phyloP scores from a whole-genome alignment of 2,797 vertebrate genomes.

The Enteromius argenteus region DNA sequence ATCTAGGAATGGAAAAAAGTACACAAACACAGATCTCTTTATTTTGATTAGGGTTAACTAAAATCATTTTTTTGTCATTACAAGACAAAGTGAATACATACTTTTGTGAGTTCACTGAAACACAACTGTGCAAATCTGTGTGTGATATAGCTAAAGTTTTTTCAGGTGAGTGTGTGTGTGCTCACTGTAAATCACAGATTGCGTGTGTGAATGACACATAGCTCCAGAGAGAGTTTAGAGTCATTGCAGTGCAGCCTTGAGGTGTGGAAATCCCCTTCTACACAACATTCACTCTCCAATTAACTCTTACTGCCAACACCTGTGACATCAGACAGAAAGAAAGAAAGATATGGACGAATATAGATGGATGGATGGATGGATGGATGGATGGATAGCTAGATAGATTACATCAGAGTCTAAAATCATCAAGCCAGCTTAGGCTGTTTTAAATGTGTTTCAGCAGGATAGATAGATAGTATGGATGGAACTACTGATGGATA shows the following conservation, averaged over 20 bases:
- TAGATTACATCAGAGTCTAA: too few species aligned
- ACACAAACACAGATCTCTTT: background rate
- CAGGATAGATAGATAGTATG: too few species aligned
- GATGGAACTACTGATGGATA: background rate
- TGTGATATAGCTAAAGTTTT: slow-evolving; percentile 51
- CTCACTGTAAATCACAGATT: slow-evolving; percentile 37
- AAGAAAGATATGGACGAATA: slow-evolving; percentile 33
- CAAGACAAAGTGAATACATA: slow-evolving; percentile 45
- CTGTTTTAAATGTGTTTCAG: too few species aligned
- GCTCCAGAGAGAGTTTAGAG: slow-evolving; percentile 50
- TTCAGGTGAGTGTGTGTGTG: slow-evolving; percentile 12
- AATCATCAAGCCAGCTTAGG: too few species aligned
- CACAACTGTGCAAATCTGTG: slow-evolving; percentile 36
- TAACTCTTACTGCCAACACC: slow-evolving; percentile 77
- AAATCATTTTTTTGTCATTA: slow-evolving; percentile 48
- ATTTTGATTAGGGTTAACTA: slow-evolving; percentile 37
- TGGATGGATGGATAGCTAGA: background rate
- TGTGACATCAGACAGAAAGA: slow-evolving; percentile 63
- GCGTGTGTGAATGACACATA: slow-evolving; percentile 43
- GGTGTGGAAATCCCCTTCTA: slow-evolving; percentile 86
- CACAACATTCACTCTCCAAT: slow-evolving; percentile 79
- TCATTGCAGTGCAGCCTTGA: slow-evolving; percentile 77
- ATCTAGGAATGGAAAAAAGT: background rate
- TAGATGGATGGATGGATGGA: background rate
- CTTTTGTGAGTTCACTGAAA: slow-evolving; percentile 43